Conservation (phyloP, 2,888 invertebrate species). For the Oligia fasciuncula region DNA sequence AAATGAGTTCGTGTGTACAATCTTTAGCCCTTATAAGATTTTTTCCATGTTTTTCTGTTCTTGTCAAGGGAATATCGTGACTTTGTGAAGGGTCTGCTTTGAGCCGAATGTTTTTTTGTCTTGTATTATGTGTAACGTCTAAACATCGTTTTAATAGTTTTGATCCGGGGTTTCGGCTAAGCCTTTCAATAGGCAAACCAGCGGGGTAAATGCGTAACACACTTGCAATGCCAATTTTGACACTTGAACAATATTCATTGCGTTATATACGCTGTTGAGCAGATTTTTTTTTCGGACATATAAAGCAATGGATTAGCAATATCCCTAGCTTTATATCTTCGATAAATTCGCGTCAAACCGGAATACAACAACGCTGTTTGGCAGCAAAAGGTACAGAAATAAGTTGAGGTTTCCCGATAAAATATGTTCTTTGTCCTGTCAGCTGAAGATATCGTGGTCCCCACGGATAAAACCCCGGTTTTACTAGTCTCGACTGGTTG, state of each 20-base stretch:
- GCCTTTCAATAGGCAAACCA: background rate
- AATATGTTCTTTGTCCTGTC: background rate
- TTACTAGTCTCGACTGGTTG: background rate
- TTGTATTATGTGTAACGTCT: background rate
- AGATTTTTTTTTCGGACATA: no score
- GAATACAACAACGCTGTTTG: background rate
- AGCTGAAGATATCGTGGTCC: background rate
- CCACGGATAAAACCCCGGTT: background rate
- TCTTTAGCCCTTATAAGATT: slow-evolving; percentile 57
- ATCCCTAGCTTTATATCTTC: no score
- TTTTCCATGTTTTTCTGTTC: slow-evolving; percentile 40
- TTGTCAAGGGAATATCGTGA: slow-evolving; percentile 51
- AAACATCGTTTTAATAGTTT: background rate
- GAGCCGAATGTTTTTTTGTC: background rate
- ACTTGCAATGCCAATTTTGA: no score
- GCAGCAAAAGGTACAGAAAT: background rate
- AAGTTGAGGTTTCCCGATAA: background rate
- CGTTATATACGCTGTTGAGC: no score
- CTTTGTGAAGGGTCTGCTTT: slow-evolving; percentile 1
- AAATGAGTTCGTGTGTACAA: slow-evolving; percentile 62
- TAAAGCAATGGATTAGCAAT: no score
- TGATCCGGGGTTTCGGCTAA: background rate
- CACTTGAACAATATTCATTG: no score
- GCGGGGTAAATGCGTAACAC: background rate
- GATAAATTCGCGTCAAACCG: background rate